Base-by-base conservation (phyloP, 35 echinoderm and acorn worm species). In the Ophiothrix spiculata region DNA sequence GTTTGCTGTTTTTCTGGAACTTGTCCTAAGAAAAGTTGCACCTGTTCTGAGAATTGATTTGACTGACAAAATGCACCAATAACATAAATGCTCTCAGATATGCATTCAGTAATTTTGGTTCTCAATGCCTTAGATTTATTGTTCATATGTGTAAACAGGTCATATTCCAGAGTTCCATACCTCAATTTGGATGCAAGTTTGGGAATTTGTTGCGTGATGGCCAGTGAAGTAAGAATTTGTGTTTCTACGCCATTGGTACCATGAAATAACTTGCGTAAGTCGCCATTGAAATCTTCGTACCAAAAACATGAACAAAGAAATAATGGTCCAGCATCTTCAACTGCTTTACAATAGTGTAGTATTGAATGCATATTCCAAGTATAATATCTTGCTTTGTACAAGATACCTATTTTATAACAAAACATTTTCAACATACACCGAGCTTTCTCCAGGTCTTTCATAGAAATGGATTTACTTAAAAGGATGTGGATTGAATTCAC, bases 231-330 rank as follows among this genome's bases (percentile, higher is more conserved):
- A 83, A 83, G 16, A 6, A 83, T 83, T 60, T 83, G 39, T 11
- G 10, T 32, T 28, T 31, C 40, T 29, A 83, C 35, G 33, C 35
- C 39, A 14, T 35, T 10, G 10, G 79, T 81, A 10, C 81, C 81
- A 83, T 83, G 81, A 60, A 83, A 49, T 29, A 83, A 74, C 31
- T 56, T 4, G 17, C 81, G 15, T 2, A 83, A 35, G 31, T 83
- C 81, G 1, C 81, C 39, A 60, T 56, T 83, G 13, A 56, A 83
- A 64, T 83, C 81, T 83, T 83, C 81, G 33, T 56, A 83, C 16
- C 25, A 56, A 83, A 83, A 83, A 74, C 81, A 83, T 28, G 81
- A 83, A 39, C 60, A 74, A 10, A 39, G 13, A 32, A 32, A 83
- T 35, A 83, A 60, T 13, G 81, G 81, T 33, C 81, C 81, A 13